Conservation (phyloP, 2,113 vertebrate species). For the Empidonax alnorum region DNA sequence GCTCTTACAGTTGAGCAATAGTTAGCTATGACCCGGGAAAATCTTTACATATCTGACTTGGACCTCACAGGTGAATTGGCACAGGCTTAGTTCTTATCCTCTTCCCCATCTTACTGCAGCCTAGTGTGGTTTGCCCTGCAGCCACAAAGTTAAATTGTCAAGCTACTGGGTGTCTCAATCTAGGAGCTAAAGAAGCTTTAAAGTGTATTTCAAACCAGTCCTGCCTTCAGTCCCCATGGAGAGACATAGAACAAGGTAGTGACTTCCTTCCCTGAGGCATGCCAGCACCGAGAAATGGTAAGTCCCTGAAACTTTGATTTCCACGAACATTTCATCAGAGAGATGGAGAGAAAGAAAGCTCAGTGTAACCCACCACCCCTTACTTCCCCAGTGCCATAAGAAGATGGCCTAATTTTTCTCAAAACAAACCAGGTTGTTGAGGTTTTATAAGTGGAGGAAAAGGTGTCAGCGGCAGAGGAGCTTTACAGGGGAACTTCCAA, state of each 20-base stretch:
- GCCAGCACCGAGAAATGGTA: background rate
- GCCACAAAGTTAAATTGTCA: background rate
- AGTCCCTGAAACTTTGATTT: background rate
- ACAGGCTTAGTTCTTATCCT: background rate
- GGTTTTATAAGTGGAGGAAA: background rate
- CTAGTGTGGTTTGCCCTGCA: background rate
- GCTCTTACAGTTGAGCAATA: background rate
- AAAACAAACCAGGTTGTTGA: background rate
- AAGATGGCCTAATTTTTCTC: background rate
- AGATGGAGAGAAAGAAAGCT: background rate
- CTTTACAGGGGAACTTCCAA: background rate
- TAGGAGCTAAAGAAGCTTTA: background rate
- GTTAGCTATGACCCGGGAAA: background rate
- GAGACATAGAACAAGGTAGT: background rate
- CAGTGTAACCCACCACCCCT: background rate
- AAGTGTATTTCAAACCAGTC: background rate
- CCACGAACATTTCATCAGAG: background rate
- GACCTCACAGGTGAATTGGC: background rate
- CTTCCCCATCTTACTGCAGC: background rate
- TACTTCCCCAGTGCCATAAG: background rate
- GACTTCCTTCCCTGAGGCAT: background rate
- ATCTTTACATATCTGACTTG: background rate
- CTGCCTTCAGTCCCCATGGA: background rate
- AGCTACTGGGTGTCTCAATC: background rate
- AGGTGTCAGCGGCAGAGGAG: accelerated